Evolutionary conservation across 2,888 invertebrate species (phyloP).

Genomic region (Girardia tigrina): DNA sequence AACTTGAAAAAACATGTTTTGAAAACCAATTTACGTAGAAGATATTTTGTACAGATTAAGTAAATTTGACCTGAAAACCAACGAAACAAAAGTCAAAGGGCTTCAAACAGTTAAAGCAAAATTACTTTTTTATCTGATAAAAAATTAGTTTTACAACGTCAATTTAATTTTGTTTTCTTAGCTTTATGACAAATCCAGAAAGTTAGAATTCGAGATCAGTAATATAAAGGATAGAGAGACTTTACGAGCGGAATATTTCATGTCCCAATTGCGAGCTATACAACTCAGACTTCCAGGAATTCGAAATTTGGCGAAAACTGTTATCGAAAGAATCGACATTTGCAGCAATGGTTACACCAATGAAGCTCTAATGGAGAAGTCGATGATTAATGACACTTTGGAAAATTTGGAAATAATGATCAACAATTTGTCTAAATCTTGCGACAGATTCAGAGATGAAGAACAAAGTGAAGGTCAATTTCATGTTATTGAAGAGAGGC

Average conservation of each 20-base stretch:
- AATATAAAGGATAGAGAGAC: background rate
- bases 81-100: no score
- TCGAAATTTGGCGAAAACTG: background rate
- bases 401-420: background rate
- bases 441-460: conserved; percentile 15
- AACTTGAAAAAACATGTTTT: no score
- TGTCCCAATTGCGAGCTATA: background rate
- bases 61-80: no score
- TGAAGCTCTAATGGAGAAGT: background rate
- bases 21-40: no score
- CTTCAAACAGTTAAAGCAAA: no score
- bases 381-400: background rate
- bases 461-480: conserved; percentile 6
- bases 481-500: background rate
- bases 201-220: background rate
- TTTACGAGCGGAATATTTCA: conserved; percentile 4
- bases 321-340: background rate
- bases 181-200: background rate
- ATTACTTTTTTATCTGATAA: background rate
- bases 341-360: background rate
- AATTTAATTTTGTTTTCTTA: background rate
- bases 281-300: background rate
- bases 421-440: background rate
- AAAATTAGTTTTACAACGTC: background rate
- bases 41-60: no score